Evolutionary conservation across 2,113 vertebrate species (phyloP).

Genomic region (Cottus gobio): DNA sequence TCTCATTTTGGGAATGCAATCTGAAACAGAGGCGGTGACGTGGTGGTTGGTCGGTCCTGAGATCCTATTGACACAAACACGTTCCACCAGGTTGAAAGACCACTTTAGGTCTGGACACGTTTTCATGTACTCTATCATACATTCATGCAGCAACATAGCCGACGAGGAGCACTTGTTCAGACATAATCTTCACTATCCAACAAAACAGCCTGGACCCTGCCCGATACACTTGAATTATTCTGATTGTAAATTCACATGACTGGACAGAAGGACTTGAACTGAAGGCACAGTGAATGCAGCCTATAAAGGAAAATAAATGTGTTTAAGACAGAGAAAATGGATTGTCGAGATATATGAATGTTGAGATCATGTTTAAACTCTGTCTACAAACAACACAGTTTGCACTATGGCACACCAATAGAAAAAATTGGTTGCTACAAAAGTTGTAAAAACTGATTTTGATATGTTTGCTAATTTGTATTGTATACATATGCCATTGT

Average conservation of each 20-base stretch:
- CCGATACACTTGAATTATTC: constrained; percentile 91
- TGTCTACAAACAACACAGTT: constrained; percentile 89
- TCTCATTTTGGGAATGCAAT: neutral
- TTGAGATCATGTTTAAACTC: constrained; percentile 80
- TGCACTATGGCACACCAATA: constrained; percentile 94
- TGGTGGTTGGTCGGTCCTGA: constrained; percentile 7
- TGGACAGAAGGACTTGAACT: constrained; percentile 88
- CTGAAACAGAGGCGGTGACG: neutral
- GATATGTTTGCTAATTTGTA: constrained; percentile 93
- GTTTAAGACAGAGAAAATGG: constrained; percentile 74
- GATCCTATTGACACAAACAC: constrained; percentile 13
- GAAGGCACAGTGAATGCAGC: constrained; percentile 83
- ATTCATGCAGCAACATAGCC: constrained; percentile 46
- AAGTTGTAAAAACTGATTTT: constrained; percentile 94
- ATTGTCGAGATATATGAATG: constrained; percentile 66
- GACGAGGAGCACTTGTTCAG: constrained; percentile 65
- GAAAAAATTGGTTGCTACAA: constrained; percentile 91
- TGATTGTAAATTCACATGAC: constrained; percentile 84
- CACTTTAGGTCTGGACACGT: constrained; percentile 44
- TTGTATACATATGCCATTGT: constrained; percentile 92
- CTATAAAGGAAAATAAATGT: constrained; percentile 70
- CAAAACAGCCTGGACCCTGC: constrained; percentile 76
- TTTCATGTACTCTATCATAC: constrained; percentile 72
- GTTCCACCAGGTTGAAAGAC: constrained; percentile 41
- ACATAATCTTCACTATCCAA: constrained; percentile 74